Base-by-base conservation (phyloP, 2,888 invertebrate species). In the Lithophane semibrunnea region DNA sequence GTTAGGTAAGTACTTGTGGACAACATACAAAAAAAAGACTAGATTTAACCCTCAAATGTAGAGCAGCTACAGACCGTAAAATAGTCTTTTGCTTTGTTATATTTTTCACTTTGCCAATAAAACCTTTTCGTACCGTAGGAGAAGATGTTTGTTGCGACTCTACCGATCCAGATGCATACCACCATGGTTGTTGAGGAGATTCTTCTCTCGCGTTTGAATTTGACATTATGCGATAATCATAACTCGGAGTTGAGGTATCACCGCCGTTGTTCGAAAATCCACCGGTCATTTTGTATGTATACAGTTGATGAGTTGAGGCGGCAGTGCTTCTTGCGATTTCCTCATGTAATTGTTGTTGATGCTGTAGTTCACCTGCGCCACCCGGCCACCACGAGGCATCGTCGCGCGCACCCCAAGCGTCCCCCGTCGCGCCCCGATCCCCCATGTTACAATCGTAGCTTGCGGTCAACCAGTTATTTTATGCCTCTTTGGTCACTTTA, bases 251-350 rank as follows among this genome's bases (percentile, higher is more conserved):
- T 80, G 97, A 97, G 94, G 97, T 95, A 97, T 97, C 96, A 96
- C 97, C 92, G 96, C 97, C 96, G 97, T 97, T 95, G 97, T 97
- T 95, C 91, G 98, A 97, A 97, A 98, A 98, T 94, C 98, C 98
- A 94, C 98, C 98, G 91, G 98, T 98, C 98, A 98, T 98, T 97
- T 98, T 98, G 95, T 98, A 98, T 84, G 98, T 98, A 94, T 98
- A 98, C 89, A 98, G 97, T 95, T 98, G 98, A 93, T 98, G 98
- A 91, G 97, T 96, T 84, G 97, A 92, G 75, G 95, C 92, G 44
- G 96, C 95, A 79, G 96, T 95, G 83, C 95, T 96, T 85, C 95
- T 93, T 61, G 96, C 96, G 68, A 96, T 95, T 81, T 96, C 96
- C 83, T 97, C 96, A 92, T 95, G 95, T 88, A 96, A 88, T 92